Base-by-base conservation (phyloP, 2,113 vertebrate species). In the Poeciliopsis prolifica region DNA sequence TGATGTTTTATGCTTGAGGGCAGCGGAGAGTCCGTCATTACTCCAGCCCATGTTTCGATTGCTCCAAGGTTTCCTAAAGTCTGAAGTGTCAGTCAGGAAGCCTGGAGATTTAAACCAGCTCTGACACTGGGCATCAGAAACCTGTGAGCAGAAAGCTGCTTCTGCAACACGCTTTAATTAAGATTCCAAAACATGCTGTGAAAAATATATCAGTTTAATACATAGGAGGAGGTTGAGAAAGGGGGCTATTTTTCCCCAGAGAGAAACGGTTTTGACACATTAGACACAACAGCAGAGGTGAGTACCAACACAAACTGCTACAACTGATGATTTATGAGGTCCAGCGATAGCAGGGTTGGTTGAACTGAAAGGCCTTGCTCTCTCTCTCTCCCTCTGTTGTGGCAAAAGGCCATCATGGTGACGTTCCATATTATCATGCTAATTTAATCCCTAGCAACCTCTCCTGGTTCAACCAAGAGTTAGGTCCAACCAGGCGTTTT, bases 131-230 rank as follows among this genome's bases (percentile, higher is more conserved):
- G 77, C 75, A 73, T 30, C 85, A 83, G 67, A 73, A 72, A 77
- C 74, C 86, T 71, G 84, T 70, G 65, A 78, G 78, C 85, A 80
- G 61, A 68, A 58, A 82, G 81, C 61, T 73, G 77, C 70, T 68
- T 79, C 74, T 78, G 90, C 85, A 86, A 90, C 88, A 87, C 70
- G 74, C 68, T 78, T 83, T 91, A 88, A 94, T 94, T 89, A 92
- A 93, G 74, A 76, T 79, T 70, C 81, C 90, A 67, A 81, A 76
- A 78, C 74, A 78, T 78, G 70, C 79, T 70, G 68, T 72, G 77
- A 54, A 87, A 82, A 62, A 60, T 74, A 24, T 65, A 24, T 63
- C 42, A 29, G 42, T 61, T 73, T 83, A 82, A 83, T 81, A 79
- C 68, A 81, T 0, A 12, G 40, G 40, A 14, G 40, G 40, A 35